Base-by-base conservation (phyloP, 2,113 vertebrate species). In the Girardinichthys multiradiatus region DNA sequence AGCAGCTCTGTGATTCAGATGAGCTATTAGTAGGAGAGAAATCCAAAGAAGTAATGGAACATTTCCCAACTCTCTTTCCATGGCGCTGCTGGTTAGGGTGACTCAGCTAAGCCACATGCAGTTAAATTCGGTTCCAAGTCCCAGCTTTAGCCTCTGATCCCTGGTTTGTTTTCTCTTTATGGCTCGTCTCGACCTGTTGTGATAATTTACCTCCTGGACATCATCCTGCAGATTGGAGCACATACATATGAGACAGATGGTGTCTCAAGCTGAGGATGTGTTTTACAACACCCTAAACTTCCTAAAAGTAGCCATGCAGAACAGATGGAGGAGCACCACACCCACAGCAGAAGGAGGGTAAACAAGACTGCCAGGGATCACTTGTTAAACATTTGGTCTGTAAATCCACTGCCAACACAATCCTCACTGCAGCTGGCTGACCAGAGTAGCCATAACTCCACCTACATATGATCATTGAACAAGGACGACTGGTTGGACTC, bases 311-410 rank as follows among this genome's bases (percentile, higher is more conserved):
- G 83, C 69, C 83, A 72, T 68, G 65, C 78, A 64, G 45, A 73
- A 39, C 86, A 83, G 87, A 83, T 76, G 82, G 81, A 79, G 54
- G n/a, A 45, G 42, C 64, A 48, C 88, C 91, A 92, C 91, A 89
- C 91, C 91, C 84, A 84, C 67, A 85, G 85, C 68, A 57, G 72
- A 26, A 75, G 71, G 79, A 91, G 79, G 62, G 85, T 76, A 90
- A 91, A 91, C 30, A 88, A 57, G 61, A 72, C 68, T 69, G 80
- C 67, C 79, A 79, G 33, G 65, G 70, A 86, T 87, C 86, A 68
- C 76, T 77, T 37, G 78, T 64, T 75, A 70, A 88, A 89, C 57
- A 57, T 74, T 62, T 84, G 85, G 57, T 45, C 45, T 60, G 76
- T 42, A 76, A 76, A 64, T 68, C 51, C 69, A 67, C 30, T 10